Conservation (phyloP, 2,113 vertebrate genomes). For the Microcebus lehilahytsara region DNA sequence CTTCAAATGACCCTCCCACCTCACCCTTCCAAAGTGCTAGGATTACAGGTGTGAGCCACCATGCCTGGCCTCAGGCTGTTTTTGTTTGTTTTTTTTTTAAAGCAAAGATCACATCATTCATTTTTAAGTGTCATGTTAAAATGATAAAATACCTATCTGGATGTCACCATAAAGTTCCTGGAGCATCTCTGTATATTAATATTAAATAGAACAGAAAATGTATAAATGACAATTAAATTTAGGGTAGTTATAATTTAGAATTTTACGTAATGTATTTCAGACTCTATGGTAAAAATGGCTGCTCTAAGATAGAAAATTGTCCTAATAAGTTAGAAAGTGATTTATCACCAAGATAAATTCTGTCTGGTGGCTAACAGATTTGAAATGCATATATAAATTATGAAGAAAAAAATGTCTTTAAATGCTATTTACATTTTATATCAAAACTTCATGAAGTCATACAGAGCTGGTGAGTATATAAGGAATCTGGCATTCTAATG, state of each 20-base stretch:
- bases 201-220: not conserved
- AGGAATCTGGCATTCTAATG: not conserved
- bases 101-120: not conserved
- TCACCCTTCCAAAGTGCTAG: too few relatives aligned
- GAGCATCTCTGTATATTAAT: not conserved
- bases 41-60: too few relatives aligned
- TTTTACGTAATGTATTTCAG: not conserved
- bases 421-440: not conserved
- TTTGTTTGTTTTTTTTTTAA: not conserved
- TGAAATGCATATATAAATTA: conserved; percentile 28
- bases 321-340: not conserved
- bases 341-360: not conserved
- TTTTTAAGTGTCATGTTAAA: conserved; percentile 32
- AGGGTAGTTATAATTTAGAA: not conserved
- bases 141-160: not conserved
- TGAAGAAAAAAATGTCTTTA: not conserved
- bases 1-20: not conserved
- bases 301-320: not conserved
- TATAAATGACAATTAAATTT: not conserved
- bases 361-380: not conserved
- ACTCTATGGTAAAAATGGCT: not conserved
- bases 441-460: not conserved
- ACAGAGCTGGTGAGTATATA: not conserved
- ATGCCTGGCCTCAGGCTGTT: not conserved
- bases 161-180: not conserved